Base-by-base conservation (phyloP, 2,888 invertebrate genomes). In the Panzeria rudis region DNA sequence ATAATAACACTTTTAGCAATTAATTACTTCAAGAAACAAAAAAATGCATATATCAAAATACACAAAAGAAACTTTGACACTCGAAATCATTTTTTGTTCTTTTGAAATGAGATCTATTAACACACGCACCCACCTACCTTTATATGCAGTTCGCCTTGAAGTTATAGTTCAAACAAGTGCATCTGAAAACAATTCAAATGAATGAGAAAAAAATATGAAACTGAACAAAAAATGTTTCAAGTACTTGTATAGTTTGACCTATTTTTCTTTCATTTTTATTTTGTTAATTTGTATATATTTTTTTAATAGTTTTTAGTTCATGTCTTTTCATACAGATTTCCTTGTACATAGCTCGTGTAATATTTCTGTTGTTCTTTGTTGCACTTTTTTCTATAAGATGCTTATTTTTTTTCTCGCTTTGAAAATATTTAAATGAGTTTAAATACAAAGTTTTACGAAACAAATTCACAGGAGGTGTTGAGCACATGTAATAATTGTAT, bases 91-190 rank as follows among this genome's bases (percentile, higher is more conserved):
- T 41, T 69, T 78, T 59, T 69, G 50, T 61, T 68, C 17, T 20
- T 61, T 66, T 56, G 23, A 69, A 38, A 78, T 41, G 52, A 41
- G 15, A 50, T 66, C 68, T 47, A 54, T 76, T 64, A 25, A 32
- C 35, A 52, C 41, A 59, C 13, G 8, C 29, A 11, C 29, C 29
- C 20, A 5, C 17, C 32, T 35, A 54, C 44, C 54, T 66, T 73
- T 47, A 64, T 38, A 56, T 64, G 13, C 6, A 20, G 47, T 52
- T 79, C 52, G 75, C 81, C 76, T 82, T 82, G 81, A 76, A 76
- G 81, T 62, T 82, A 76, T 62, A 76, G 75, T 76, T 82, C 69
- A 82, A 66, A 73, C 64, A 73, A 80, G 66, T 80, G 72, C 79
- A 79, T 72, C 72, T 64, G 64, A 72, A 79, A 64, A 72, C 66